Conservation (phyloP, 2,797 vertebrate genomes). For the Cyclura pinguis region DNA sequence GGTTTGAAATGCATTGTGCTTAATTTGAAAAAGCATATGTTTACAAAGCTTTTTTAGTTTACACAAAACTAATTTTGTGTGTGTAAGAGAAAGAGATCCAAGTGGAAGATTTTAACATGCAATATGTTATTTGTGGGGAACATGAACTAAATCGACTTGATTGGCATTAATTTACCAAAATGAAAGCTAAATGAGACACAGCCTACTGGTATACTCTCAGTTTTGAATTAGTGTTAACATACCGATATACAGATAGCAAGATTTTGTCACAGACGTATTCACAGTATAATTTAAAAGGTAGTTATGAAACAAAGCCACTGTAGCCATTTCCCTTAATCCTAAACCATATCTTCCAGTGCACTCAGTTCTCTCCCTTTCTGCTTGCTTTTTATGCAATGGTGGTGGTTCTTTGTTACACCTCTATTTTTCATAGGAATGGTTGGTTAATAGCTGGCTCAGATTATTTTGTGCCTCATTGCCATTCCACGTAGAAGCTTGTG, state of each 20-base stretch:
- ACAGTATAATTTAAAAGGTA: constrained; percentile 11
- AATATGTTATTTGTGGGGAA: neutral
- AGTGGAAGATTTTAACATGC: neutral
- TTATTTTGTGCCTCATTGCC: constrained; percentile 18
- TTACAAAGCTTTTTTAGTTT: neutral
- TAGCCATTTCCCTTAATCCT: neutral
- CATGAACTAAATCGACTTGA: neutral
- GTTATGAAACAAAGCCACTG: constrained; percentile 11
- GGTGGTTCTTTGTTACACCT: constrained; percentile 14
- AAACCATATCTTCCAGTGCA: constrained; percentile 1
- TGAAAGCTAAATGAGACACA: constrained; percentile 17
- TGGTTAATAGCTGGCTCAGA: constrained; percentile 30
- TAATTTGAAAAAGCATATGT: neutral
- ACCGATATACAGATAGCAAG: neutral
- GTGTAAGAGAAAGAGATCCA: neutral
- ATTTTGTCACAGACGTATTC: neutral
- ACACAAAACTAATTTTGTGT: neutral
- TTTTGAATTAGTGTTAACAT: neutral
- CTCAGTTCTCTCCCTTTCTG: constrained; percentile 4
- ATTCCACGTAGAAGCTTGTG: constrained; percentile 39
- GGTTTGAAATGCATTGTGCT: neutral
- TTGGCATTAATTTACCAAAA: constrained; percentile 9
- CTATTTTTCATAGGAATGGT: constrained; percentile 53
- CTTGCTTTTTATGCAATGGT: constrained; percentile 21
- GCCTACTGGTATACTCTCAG: neutral